Evolutionary conservation across 2,797 vertebrate genomes (phyloP).

Genomic region (Parauchenoglanis punctatus): DNA sequence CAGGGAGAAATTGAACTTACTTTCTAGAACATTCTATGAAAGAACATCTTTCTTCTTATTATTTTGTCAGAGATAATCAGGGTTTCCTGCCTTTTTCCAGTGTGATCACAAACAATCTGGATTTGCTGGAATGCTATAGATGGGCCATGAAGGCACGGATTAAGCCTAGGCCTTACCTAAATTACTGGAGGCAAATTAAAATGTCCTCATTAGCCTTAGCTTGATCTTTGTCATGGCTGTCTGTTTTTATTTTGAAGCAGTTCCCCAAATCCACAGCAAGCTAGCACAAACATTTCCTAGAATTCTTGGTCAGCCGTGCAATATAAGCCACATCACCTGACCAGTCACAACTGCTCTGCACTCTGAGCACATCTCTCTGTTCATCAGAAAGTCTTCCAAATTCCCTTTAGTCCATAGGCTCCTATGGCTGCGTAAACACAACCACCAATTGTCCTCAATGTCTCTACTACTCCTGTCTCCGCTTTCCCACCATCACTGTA

Average conservation of each 20-base stretch:
- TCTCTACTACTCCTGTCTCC: neutral
- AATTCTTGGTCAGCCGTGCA: neutral
- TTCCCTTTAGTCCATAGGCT: neutral
- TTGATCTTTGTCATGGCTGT: slow-evolving; percentile 3
- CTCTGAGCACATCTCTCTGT: neutral
- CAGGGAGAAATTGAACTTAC: slow-evolving; percentile 6
- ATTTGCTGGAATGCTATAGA: neutral
- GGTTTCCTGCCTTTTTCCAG: neutral
- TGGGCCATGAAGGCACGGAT: neutral
- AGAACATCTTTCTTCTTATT: slow-evolving; percentile 2
- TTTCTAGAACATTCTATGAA: slow-evolving; percentile 27
- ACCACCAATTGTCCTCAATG: neutral
- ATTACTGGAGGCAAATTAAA: neutral
- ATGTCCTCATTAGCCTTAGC: neutral
- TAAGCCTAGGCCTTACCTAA: neutral
- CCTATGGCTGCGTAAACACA: neutral
- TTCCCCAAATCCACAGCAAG: neutral
- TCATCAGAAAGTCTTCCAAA: neutral
- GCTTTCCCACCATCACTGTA: neutral
- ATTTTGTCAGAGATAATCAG: neutral
- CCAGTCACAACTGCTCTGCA: slow-evolving; percentile 1
- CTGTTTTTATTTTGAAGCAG: neutral
- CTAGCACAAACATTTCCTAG: neutral
- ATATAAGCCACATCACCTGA: neutral
- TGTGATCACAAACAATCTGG: neutral